Evolutionary conservation across 2,113 vertebrate genomes (phyloP).

Genomic region (Pampusana beccarii): DNA sequence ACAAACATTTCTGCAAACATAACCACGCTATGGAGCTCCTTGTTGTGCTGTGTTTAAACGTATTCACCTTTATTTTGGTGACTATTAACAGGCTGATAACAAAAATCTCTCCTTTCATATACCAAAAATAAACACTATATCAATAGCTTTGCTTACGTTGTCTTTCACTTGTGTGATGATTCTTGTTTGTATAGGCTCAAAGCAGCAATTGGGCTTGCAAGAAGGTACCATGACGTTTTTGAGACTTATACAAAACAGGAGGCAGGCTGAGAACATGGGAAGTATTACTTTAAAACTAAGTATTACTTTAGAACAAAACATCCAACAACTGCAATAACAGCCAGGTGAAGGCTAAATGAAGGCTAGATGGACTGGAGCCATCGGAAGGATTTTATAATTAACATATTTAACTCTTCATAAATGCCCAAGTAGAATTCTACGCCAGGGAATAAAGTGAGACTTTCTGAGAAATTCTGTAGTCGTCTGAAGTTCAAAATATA

Average conservation of each 20-base stretch:
- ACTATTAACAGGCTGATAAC: neutral
- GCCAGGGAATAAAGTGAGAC: neutral
- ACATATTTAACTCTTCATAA: neutral
- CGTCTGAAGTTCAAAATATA: neutral
- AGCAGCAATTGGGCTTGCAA: neutral
- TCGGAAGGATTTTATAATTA: neutral
- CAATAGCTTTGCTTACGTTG: neutral
- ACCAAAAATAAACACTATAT: neutral
- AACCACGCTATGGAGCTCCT: neutral
- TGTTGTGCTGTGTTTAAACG: neutral
- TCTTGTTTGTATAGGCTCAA: neutral
- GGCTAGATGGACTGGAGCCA: neutral
- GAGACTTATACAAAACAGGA: neutral
- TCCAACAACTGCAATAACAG: neutral
- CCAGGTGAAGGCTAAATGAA: neutral
- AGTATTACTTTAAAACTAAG: neutral
- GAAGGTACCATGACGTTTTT: neutral
- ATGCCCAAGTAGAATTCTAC: neutral
- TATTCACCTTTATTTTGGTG: neutral
- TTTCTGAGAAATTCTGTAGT: neutral
- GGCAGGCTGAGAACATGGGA: neutral
- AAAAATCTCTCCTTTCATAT: neutral
- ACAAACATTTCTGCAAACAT: neutral
- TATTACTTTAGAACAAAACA: neutral
- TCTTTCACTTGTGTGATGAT: neutral